These are phyloP conservation scores for Cranoglanis bouderius DNA, from an alignment of 2,113 vertebrate species.

Conservation along the genomic window DNA sequence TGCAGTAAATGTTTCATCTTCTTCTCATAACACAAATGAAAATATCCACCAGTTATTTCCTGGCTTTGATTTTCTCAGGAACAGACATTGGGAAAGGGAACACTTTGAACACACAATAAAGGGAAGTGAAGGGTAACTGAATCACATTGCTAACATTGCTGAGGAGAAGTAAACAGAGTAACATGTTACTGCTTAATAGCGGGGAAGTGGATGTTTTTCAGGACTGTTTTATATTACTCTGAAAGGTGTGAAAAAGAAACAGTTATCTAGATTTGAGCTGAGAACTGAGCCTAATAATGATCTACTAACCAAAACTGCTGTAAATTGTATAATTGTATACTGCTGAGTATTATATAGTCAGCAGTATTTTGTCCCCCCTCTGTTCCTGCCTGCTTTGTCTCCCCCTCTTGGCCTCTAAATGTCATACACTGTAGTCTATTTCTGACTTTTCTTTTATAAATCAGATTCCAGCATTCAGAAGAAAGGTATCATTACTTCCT, in stretches of 20 bases:
- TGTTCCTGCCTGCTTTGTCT: conserved; percentile 39
- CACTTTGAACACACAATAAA: not conserved
- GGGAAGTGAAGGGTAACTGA: not conserved
- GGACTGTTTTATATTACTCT: not conserved
- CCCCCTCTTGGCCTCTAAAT: conserved; percentile 11
- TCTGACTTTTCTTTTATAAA: not conserved
- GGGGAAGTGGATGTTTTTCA: not conserved
- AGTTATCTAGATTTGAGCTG: not conserved
- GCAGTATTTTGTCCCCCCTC: not conserved
- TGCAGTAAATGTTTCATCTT: not conserved
- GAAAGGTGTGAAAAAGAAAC: not conserved
- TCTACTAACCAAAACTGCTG: not conserved
- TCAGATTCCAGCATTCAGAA: not conserved
- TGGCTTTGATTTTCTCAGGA: not conserved
- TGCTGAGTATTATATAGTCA: not conserved
- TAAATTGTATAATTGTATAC: not conserved
- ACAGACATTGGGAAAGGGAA: not conserved
- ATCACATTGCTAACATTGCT: not conserved
- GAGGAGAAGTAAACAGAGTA: conserved; percentile 18
- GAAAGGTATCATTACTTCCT: not conserved
- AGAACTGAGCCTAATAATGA: conserved; percentile 1
- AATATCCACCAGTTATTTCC: not conserved
- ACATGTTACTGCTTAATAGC: not conserved
- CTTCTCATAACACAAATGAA: not conserved
- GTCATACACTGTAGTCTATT: not conserved